Conservation (phyloP, 2,888 invertebrate genomes). For the Hirtodrosophila alboralis region DNA sequence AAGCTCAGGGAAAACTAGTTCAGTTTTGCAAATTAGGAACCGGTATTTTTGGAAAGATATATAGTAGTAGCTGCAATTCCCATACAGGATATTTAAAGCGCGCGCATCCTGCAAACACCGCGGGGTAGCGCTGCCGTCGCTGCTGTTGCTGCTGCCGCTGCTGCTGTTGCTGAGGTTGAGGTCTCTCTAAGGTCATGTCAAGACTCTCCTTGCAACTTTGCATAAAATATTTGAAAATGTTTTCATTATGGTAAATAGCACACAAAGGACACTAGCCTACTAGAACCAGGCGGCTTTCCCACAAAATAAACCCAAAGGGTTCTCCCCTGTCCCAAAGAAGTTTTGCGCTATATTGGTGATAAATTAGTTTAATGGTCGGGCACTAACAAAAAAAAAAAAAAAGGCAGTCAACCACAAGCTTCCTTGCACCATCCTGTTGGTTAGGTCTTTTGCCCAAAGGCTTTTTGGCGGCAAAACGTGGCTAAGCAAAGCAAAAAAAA, state of each 20-base stretch:
- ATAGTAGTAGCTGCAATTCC: slow-evolving; percentile 59
- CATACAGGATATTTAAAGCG: slow-evolving; percentile 63
- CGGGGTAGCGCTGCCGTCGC: slow-evolving; percentile 65
- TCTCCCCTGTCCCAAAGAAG: slow-evolving; percentile 43
- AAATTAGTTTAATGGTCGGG: slow-evolving; percentile 76
- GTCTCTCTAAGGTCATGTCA: slow-evolving; percentile 74
- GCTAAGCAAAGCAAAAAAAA: slow-evolving; percentile 19
- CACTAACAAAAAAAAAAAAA: too few relatives aligned
- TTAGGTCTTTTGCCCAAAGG: slow-evolving; percentile 21
- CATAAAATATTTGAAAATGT: slow-evolving; percentile 79
- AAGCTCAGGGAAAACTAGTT: slow-evolving; percentile 61
- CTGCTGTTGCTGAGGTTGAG: slow-evolving; percentile 65
- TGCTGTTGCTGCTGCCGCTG: too few relatives aligned
- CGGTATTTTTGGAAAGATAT: slow-evolving; percentile 60
- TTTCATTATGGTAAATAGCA: slow-evolving; percentile 79
- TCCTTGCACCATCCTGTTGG: slow-evolving; percentile 1
- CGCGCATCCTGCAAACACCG: slow-evolving; percentile 50
- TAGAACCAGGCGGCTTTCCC: slow-evolving; percentile 49
- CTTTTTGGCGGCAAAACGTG: slow-evolving; percentile 68
- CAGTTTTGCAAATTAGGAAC: slow-evolving; percentile 74
- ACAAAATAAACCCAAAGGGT: slow-evolving; percentile 56
- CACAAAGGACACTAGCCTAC: slow-evolving; percentile 41
- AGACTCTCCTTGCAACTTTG: slow-evolving; percentile 76
- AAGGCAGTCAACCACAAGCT: slow-evolving; percentile 69
- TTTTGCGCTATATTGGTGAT: slow-evolving; percentile 79